Conservation (phyloP, 2,888 invertebrate genomes). For the Choristoneura rosaceana region DNA sequence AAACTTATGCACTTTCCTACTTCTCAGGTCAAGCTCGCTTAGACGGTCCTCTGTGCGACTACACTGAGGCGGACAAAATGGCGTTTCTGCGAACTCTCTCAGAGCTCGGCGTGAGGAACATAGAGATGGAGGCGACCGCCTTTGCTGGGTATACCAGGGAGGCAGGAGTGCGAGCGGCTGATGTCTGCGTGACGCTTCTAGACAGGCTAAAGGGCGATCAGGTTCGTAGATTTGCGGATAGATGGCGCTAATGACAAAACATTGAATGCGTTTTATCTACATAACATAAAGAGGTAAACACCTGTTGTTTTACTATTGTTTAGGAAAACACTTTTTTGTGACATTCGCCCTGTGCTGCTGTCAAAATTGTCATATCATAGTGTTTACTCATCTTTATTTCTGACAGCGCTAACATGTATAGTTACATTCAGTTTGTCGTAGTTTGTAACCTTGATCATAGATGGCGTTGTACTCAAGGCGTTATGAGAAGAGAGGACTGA, state of each 20-base stretch:
- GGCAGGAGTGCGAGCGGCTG: conserved; percentile 87
- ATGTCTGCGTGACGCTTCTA: conserved; percentile 90
- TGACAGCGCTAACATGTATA: too few species aligned
- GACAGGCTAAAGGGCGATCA: conserved; percentile 90
- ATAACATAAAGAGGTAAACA: too few species aligned
- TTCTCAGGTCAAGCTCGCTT: conserved; percentile 89
- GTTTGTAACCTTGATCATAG: background rate
- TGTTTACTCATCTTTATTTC: background rate
- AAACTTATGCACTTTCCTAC: too few species aligned
- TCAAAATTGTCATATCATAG: too few species aligned
- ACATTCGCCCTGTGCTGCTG: too few species aligned
- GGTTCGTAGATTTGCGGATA: conserved; percentile 60
- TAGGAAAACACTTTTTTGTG: too few species aligned
- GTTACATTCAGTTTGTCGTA: too few species aligned
- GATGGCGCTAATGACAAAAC: conserved; percentile 18
- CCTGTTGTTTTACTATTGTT: too few species aligned
- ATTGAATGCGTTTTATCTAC: too few species aligned
- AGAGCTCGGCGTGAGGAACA: conserved; percentile 87
- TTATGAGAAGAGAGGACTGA: conserved; percentile 11
- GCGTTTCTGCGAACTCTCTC: conserved; percentile 83
- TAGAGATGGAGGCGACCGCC: conserved; percentile 92
- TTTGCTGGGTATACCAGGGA: conserved; percentile 89
- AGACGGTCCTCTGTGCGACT: conserved; percentile 91
- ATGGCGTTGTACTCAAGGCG: conserved; percentile 10
- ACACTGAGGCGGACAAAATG: conserved; percentile 87